Conservation (phyloP, 1,140 invertebrate genomes). For the Papilio polyxenes region DNA sequence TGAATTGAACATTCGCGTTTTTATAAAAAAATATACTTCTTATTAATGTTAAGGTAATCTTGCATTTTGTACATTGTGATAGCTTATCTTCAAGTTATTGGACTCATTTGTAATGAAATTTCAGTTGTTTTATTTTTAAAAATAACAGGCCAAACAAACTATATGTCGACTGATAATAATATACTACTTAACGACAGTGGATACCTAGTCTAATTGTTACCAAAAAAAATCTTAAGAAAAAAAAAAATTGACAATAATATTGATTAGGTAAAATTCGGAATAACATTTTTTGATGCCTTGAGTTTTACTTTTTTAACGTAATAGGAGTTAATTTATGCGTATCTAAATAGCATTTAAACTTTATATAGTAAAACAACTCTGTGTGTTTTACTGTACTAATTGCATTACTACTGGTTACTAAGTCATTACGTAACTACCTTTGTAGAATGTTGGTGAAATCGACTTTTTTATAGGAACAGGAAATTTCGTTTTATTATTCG, state of each 20-base stretch:
- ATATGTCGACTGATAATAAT: background rate
- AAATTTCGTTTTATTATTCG: too few species aligned
- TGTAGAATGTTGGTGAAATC: slow-evolving; percentile 2
- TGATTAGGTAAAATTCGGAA: background rate
- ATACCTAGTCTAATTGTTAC: background rate
- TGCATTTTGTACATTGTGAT: slow-evolving; percentile 3
- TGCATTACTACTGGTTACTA: background rate
- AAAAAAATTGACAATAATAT: too few species aligned
- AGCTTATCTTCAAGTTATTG: background rate
- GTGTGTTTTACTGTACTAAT: background rate
- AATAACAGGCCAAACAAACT: background rate
- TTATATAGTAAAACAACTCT: background rate
- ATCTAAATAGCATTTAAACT: background rate
- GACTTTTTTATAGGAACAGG: background rate
- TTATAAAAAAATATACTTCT: background rate
- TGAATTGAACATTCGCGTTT: background rate
- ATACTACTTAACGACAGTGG: background rate
- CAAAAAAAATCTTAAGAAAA: background rate
- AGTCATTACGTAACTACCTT: background rate
- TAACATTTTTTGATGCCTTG: too few species aligned
- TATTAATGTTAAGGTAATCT: background rate
- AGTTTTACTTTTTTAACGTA: background rate
- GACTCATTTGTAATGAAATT: background rate
- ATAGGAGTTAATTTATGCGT: background rate
- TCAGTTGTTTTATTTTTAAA: background rate